These are phyloP conservation scores for Bergia puertoricense DNA, from an alignment of 92 coral and sea anemone species.

Conservation along the genomic window DNA sequence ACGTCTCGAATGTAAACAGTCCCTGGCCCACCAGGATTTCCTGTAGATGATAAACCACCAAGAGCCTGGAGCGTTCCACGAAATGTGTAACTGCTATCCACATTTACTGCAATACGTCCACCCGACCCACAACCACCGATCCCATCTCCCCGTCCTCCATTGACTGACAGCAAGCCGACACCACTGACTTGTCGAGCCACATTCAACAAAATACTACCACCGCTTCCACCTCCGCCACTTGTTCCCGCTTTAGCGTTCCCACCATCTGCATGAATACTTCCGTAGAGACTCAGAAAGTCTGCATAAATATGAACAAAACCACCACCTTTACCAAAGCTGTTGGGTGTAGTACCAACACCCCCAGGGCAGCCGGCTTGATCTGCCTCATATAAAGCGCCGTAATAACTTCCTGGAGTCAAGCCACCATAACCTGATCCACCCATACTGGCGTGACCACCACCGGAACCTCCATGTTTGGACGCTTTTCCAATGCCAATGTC, in stretches of 20 bases:
- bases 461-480: slow-evolving; percentile 44
- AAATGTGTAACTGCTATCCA: slow-evolving; percentile 40
- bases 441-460: slow-evolving; percentile 64
- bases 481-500: slow-evolving; percentile 48
- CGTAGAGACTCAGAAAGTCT: slow-evolving; percentile 52
- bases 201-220: slow-evolving; percentile 58
- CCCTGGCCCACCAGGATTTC: slow-evolving; percentile 64
- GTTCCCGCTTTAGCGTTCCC: slow-evolving; percentile 54
- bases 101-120: slow-evolving; percentile 57
- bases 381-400: slow-evolving; percentile 57
- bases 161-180: slow-evolving; percentile 49
- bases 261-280: slow-evolving; percentile 57
- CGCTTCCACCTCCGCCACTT: slow-evolving; percentile 72
- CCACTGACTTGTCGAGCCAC: slow-evolving; percentile 53
- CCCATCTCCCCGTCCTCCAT: slow-evolving; percentile 68
- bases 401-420: slow-evolving; percentile 34
- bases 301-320: slow-evolving; percentile 52
- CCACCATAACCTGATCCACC: slow-evolving; percentile 53
- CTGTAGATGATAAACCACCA: slow-evolving; percentile 48
- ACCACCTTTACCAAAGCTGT: slow-evolving; percentile 64
- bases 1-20: slow-evolving; percentile 58
- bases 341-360: slow-evolving; percentile 51
- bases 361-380: slow-evolving; percentile 59
- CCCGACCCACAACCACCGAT: slow-evolving; percentile 69
- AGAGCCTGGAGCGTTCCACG: slow-evolving; percentile 58